Percentiles rank a stretch among this genome's conserved stretches.
These are phyloP conservation scores for Thamnaconus septentrionalis DNA, from an alignment of 2,113 vertebrate genomes.

Conservation along the genomic window DNA sequence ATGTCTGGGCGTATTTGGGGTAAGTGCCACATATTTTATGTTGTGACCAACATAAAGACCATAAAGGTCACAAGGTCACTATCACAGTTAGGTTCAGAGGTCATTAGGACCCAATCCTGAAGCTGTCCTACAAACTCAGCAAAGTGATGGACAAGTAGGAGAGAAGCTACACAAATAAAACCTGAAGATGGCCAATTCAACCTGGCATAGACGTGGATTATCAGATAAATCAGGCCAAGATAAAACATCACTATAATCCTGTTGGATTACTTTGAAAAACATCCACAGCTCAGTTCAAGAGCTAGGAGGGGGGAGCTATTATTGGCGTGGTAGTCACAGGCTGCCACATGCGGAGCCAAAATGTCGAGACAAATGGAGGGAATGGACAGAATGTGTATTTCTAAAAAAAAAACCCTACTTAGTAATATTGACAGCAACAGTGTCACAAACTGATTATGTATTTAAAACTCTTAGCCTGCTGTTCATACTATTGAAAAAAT, in stretches of 20 bases:
- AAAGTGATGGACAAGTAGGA: not conserved
- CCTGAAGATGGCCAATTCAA: not conserved
- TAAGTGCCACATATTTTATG: too few relatives aligned
- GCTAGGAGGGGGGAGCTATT: not conserved
- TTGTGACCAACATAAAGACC: too few relatives aligned
- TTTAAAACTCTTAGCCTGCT: too few relatives aligned
- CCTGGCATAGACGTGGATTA: constrained; percentile 6
- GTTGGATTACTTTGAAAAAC: not conserved
- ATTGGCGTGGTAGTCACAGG: constrained; percentile 2
- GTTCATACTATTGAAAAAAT: too few relatives aligned
- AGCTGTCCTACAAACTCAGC: not conserved
- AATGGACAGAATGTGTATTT: constrained; percentile 1
- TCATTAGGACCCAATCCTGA: not conserved
- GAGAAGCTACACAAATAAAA: not conserved
- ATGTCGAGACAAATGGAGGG: constrained; percentile 27
- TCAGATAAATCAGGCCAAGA: not conserved
- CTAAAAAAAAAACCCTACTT: not conserved
- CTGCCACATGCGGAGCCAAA: constrained; percentile 9
- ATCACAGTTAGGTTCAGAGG: not conserved
- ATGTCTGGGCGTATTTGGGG: too few relatives aligned
- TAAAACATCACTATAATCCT: not conserved
- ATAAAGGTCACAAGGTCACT: not conserved
- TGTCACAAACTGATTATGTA: too few relatives aligned
- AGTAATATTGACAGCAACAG: too few relatives aligned
- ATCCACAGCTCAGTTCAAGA: not conserved